phyloP scores from a whole-genome alignment of 23 tunicate species.

The Corella eumyota region DNA sequence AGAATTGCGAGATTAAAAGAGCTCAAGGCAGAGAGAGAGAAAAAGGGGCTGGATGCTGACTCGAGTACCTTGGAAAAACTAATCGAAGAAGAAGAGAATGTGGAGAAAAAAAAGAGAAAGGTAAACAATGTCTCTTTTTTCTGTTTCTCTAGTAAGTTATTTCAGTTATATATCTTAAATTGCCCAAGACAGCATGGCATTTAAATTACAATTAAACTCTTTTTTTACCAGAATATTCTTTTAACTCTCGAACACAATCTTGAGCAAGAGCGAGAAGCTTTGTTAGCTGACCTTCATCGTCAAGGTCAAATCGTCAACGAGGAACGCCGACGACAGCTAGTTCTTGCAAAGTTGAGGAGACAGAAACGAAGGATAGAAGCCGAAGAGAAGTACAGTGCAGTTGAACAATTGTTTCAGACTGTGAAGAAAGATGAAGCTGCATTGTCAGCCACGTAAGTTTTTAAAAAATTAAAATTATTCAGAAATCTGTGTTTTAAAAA shows the following conservation, averaged over 20 bases:
- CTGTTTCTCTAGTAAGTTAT: neutral
- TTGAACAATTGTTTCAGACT: slow-evolving; percentile 44
- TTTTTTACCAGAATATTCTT: slow-evolving; percentile 53
- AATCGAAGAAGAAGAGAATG: slow-evolving; percentile 45
- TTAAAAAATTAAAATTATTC: no score
- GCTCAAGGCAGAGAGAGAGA: slow-evolving; percentile 34
- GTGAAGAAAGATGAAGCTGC: slow-evolving; percentile 66
- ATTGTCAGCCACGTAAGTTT: slow-evolving; percentile 36
- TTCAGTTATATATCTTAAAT: neutral
- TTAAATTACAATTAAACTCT: neutral
- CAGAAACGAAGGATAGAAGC: slow-evolving; percentile 58
- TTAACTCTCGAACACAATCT: slow-evolving; percentile 58
- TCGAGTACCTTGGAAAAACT: slow-evolving; percentile 30
- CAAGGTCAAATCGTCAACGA: slow-evolving; percentile 56
- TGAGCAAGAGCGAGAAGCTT: slow-evolving; percentile 57
- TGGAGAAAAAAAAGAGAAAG: slow-evolving; percentile 49
- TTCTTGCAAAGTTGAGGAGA: slow-evolving; percentile 57
- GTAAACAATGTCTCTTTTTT: slow-evolving; percentile 19
- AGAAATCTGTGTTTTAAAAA: no score
- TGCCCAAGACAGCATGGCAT: neutral
- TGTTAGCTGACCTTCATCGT: slow-evolving; percentile 34
- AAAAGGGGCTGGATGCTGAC: slow-evolving; percentile 42
- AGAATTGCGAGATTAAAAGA: slow-evolving; percentile 37
- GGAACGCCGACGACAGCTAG: slow-evolving; percentile 77
- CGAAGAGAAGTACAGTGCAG: slow-evolving; percentile 65